Evolutionary conservation across 2,888 invertebrate genomes (phyloP).

Genomic region (Hybos culiciformis): DNA sequence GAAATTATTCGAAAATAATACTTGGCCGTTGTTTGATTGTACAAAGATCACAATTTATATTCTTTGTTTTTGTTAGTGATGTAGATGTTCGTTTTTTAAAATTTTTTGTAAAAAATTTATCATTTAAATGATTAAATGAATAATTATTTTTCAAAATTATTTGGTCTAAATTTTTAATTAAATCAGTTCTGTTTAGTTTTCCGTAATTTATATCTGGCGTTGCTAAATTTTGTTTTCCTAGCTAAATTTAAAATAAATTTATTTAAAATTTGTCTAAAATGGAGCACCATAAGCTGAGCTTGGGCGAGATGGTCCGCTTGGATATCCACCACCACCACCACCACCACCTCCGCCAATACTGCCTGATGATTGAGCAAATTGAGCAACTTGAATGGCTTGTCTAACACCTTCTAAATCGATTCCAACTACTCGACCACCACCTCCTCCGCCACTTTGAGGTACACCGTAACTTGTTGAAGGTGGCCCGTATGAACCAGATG

Average conservation of each 20-base stretch:
- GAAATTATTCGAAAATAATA: no score
- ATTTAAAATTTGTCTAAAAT: slow-evolving; percentile 19
- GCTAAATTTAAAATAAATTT: not conserved
- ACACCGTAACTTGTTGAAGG: slow-evolving; percentile 56
- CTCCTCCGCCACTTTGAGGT: slow-evolving; percentile 32
- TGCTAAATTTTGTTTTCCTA: not conserved
- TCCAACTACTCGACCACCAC: slow-evolving; percentile 50
- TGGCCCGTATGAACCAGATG: slow-evolving; percentile 51
- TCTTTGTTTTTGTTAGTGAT: no score
- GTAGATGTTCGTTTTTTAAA: no score
- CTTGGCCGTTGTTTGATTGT: no score
- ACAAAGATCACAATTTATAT: no score
- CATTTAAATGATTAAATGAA: not conserved
- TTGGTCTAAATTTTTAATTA: not conserved
- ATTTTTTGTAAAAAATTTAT: not conserved
- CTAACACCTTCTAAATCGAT: slow-evolving; percentile 75
- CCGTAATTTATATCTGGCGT: not conserved
- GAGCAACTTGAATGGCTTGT: slow-evolving; percentile 77
- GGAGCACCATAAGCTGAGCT: slow-evolving; percentile 54
- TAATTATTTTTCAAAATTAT: not conserved
- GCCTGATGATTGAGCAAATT: slow-evolving; percentile 57
- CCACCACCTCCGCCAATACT: slow-evolving; percentile 37
- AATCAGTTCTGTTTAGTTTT: not conserved
- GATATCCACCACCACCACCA: slow-evolving; percentile 30
- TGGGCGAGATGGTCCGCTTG: slow-evolving; percentile 44